Percentiles rank a stretch among this genome's conserved stretches.
These are phyloP conservation scores for Calyptommatus sinebrachiatus DNA, from an alignment of 2,113 vertebrate species.

Conservation along the genomic window DNA sequence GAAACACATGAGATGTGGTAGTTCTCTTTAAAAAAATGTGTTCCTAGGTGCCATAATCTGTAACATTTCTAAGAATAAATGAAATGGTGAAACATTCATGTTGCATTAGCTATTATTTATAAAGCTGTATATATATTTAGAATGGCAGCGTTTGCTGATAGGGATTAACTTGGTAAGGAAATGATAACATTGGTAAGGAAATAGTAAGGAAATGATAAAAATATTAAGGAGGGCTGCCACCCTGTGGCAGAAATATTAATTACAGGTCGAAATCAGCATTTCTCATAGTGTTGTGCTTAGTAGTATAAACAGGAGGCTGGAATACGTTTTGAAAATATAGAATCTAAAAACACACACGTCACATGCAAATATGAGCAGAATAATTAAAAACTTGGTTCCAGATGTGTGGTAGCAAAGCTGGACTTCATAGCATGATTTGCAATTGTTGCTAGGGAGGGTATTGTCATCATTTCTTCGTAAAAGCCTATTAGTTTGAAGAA, in stretches of 20 bases:
- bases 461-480: too few species aligned
- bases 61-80: not conserved
- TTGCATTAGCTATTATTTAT: not conserved
- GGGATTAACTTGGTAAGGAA: not conserved
- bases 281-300: not conserved
- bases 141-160: too few species aligned
- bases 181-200: too few species aligned
- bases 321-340: not conserved
- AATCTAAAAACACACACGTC: not conserved
- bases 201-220: not conserved
- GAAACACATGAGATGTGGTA: too few species aligned
- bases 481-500: too few species aligned
- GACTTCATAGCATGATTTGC: too few species aligned
- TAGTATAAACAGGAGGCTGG: not conserved
- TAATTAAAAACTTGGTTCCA: too few species aligned
- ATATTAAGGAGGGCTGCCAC: slow-evolving; percentile 8
- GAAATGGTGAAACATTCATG: not conserved
- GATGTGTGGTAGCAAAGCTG: too few species aligned
- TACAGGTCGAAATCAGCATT: not conserved
- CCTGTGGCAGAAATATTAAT: slow-evolving; percentile 14
- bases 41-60: too few species aligned
- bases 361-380: too few species aligned
- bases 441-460: too few species aligned
- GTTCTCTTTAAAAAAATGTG: not conserved
- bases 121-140: too few species aligned